Percentiles rank a stretch among this genome's conserved stretches.
phyloP scores from a whole-genome alignment of 92 coral and sea anemone species.

The Zoanthus solanderi region DNA sequence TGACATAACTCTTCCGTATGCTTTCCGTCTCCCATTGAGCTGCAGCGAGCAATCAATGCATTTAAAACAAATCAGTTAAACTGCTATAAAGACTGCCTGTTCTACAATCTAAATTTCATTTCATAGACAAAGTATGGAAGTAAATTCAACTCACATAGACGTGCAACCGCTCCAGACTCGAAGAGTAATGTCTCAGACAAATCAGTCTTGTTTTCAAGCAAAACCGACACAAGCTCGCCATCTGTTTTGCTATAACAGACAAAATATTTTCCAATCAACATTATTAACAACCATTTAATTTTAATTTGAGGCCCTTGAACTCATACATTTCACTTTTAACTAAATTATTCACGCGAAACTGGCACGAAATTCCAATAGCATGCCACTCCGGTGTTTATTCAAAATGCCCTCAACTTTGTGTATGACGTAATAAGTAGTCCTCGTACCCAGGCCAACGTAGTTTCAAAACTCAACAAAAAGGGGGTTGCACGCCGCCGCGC shows the following conservation, averaged over 20 bases:
- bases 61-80: neutral
- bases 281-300: slow-evolving; percentile 26
- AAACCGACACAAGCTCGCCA: slow-evolving; percentile 85
- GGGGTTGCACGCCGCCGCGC: too few relatives aligned
- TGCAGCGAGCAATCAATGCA: slow-evolving; percentile 29
- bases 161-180: slow-evolving; percentile 97
- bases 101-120: neutral
- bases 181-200: slow-evolving; percentile 83
- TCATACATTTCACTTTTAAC: neutral
- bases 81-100: neutral
- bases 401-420: neutral
- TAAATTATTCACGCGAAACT: neutral
- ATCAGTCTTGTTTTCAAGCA: slow-evolving; percentile 84
- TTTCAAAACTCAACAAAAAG: too few relatives aligned
- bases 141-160: slow-evolving; percentile 69
- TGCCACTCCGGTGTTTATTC: neutral
- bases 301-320: neutral
- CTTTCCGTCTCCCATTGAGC: slow-evolving; percentile 97
- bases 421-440: neutral
- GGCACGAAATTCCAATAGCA: neutral
- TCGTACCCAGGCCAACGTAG: neutral
- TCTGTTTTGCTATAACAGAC: slow-evolving; percentile 84
- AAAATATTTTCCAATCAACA: slow-evolving; percentile 86
- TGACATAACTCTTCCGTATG: slow-evolving; percentile 89
- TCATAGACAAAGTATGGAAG: neutral